These are phyloP conservation scores for Micromesistius poutassou DNA, from an alignment of 2,797 vertebrate species.

Conservation along the genomic window DNA sequence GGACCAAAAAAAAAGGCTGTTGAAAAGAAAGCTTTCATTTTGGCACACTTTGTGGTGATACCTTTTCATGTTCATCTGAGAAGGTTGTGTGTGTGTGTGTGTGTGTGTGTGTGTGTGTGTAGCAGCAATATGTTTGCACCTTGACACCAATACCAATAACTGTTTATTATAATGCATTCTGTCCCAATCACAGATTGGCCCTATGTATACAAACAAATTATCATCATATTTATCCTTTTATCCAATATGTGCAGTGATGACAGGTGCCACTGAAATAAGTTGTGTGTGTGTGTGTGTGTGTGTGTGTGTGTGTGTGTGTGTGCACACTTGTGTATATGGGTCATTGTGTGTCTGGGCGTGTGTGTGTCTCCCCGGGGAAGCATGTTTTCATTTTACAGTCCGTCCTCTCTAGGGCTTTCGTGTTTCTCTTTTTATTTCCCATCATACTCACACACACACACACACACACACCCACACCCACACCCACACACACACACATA, in stretches of 20 bases:
- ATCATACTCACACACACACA: background rate
- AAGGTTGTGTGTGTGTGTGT: background rate
- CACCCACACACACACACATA: constrained; percentile 3
- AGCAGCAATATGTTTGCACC: background rate
- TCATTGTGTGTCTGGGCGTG: constrained; percentile 2
- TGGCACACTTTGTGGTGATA: background rate
- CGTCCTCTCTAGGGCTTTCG: constrained; percentile 4
- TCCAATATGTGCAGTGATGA: constrained; percentile 16
- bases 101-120: background rate
- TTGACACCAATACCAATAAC: background rate
- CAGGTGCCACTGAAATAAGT: background rate
- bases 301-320: constrained; percentile 11
- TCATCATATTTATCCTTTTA: constrained; percentile 19
- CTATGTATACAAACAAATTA: constrained; percentile 12
- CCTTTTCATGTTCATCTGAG: background rate
- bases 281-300: constrained; percentile 4
- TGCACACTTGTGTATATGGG: constrained; percentile 2
- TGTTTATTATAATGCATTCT: constrained; percentile 13
- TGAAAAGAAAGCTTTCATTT: background rate
- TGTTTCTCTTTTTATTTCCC: constrained; percentile 8
- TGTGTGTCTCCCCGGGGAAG: background rate
- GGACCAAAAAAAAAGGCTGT: background rate
- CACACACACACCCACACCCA: constrained; percentile 5
- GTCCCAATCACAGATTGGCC: constrained; percentile 21
- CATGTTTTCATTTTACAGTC: constrained; percentile 24